These are phyloP conservation scores for Cheiracanthium punctorium DNA, from an alignment of 2,888 invertebrate genomes.

Conservation along the genomic window DNA sequence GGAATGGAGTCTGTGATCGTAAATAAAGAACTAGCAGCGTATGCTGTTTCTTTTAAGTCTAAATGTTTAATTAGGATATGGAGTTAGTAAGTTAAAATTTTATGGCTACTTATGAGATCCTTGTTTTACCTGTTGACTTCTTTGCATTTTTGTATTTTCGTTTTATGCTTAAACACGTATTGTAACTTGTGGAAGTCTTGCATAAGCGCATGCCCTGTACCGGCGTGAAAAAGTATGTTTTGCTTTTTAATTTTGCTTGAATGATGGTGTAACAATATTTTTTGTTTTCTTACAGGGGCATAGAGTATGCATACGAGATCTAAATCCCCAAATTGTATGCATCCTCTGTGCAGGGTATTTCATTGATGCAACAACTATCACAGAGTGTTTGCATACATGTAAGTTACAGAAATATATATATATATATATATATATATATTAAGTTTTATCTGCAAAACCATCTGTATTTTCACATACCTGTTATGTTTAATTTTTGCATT, in stretches of 20 bases:
- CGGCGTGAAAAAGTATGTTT: not conserved
- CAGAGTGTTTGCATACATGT: constrained; percentile 71
- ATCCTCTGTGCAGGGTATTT: constrained; percentile 70
- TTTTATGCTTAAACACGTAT: not conserved
- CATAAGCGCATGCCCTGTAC: constrained; percentile 6
- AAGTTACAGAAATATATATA: too few species aligned
- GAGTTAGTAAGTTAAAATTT: constrained; percentile 48
- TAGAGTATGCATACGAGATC: constrained; percentile 65
- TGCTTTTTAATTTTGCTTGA: not conserved
- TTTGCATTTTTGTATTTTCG: not conserved
- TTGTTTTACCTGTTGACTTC: not conserved
- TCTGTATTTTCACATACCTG: too few species aligned
- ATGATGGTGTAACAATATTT: too few species aligned
- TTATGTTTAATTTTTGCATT: too few species aligned
- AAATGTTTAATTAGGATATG: constrained; percentile 67
- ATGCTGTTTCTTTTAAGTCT: constrained; percentile 46
- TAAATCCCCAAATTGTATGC: constrained; percentile 70
- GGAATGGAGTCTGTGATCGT: constrained; percentile 37
- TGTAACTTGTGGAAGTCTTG: too few species aligned
- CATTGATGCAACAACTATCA: constrained; percentile 70
- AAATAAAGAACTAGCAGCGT: constrained; percentile 41
- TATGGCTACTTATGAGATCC: not conserved
- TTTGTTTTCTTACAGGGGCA: constrained; percentile 46
- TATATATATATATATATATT: too few species aligned
- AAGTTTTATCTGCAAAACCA: too few species aligned